phyloP scores from a whole-genome alignment of 2,797 vertebrate genomes.

The Myotis myotis region DNA sequence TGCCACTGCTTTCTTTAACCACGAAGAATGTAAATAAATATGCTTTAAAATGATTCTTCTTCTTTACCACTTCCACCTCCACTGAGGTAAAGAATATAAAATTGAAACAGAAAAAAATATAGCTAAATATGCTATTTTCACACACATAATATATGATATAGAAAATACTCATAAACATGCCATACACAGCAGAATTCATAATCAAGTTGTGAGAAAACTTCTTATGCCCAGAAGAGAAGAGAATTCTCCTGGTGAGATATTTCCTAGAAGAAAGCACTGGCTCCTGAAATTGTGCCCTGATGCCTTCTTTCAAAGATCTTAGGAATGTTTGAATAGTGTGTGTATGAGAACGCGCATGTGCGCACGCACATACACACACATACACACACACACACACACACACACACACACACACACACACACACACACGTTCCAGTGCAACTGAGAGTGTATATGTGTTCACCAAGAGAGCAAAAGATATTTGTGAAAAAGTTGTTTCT shows the following conservation, averaged over 20 bases:
- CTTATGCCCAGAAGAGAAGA: not conserved
- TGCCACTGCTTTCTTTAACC: constrained; percentile 46
- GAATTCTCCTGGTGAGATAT: not conserved
- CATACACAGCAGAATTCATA: constrained; percentile 42
- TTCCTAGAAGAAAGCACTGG: not conserved
- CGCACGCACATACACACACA: rapidly evolving
- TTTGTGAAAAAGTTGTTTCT: not conserved
- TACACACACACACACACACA: too few relatives aligned
- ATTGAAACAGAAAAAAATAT: constrained; percentile 29
- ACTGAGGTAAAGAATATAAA: constrained; percentile 46
- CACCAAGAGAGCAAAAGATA: not conserved
- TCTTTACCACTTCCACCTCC: constrained; percentile 34
- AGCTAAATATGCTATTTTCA: constrained; percentile 59
- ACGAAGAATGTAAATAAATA: constrained; percentile 57
- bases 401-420: rapidly evolving
- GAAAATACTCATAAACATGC: constrained; percentile 49
- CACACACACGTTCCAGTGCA: not conserved
- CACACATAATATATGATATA: not conserved
- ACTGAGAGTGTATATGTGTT: not conserved
- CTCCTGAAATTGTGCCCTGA: not conserved
- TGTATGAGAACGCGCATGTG: not conserved
- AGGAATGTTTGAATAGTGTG: not conserved
- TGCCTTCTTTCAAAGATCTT: not conserved
- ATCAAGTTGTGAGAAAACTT: not conserved
- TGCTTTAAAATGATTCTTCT: constrained; percentile 45